These are phyloP conservation scores for Larimichthys crocea DNA, from an alignment of 2,113 vertebrate species.

Conservation along the genomic window DNA sequence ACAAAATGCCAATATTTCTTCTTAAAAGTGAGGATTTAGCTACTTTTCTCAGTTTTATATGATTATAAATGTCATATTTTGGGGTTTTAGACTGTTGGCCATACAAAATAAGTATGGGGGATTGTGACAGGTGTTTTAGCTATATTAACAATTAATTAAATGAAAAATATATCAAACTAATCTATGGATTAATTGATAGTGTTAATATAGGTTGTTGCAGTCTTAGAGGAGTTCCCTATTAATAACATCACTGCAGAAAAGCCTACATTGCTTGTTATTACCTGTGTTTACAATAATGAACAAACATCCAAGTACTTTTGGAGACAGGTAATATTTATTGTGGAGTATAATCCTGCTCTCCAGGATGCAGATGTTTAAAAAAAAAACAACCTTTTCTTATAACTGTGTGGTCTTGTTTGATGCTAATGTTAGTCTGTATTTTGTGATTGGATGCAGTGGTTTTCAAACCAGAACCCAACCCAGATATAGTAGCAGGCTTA, in stretches of 20 bases:
- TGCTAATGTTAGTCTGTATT: slow-evolving; percentile 63
- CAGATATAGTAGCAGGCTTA: slow-evolving; percentile 56
- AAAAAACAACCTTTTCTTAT: slow-evolving; percentile 28
- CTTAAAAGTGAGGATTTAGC: background rate
- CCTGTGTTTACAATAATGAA: background rate
- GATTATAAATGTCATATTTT: background rate
- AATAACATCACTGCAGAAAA: background rate
- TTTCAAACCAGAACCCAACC: slow-evolving; percentile 71
- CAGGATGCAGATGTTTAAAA: slow-evolving; percentile 50
- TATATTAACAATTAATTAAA: background rate
- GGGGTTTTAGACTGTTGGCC: background rate
- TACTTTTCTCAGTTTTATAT: background rate
- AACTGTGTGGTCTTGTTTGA: slow-evolving; percentile 70
- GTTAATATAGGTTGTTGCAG: too few relatives aligned
- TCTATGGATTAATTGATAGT: background rate
- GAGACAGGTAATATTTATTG: background rate
- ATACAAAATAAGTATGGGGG: too few relatives aligned
- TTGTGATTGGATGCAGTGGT: slow-evolving; percentile 69
- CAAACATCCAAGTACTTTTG: background rate
- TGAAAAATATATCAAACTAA: background rate
- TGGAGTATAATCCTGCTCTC: slow-evolving; percentile 2
- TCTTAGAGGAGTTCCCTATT: background rate
- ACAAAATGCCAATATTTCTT: background rate
- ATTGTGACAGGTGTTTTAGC: background rate
- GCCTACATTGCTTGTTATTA: background rate